Base-by-base conservation (phyloP, 30 jellyfish, hydroid and myxozoan genomes). In the Hydractinia symbiolongicarpus region DNA sequence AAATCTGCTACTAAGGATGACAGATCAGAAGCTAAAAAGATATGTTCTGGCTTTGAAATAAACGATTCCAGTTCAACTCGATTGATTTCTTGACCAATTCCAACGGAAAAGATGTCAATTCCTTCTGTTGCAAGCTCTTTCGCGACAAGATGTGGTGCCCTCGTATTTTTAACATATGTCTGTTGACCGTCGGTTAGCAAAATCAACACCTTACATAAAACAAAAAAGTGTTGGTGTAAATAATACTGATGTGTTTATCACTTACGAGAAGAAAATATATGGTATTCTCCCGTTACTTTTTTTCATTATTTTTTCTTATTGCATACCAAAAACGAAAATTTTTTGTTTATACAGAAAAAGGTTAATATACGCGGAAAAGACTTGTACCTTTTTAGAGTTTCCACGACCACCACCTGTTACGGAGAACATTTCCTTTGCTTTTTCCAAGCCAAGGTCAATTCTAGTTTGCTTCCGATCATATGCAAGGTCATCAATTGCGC, bases 181-280 rank as follows among this genome's bases (percentile, higher is more conserved):
- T 91, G 98, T 58, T 86, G 96, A 50, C 98, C 98, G 64, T 91
- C 98, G 14, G 98, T 86, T 54, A 91, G 83, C 44, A 91, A 90
- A 7, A 91, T 83, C 21, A 83, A 73, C 7, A 91, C 95, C 98
- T 91, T 71, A 17, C 13, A 62, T 74, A 54, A 69, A 57, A 50
- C 66, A 72, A 72, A 9, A n/a, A 30, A 30, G 44, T 30, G 44
- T 30, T 30, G 44, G 44, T 30, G 44, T 30, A 30, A 30, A 30
- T 30, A 30, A 30, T 2, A 30, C 44, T 30, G 2, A 30, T 30
- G 44, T 30, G 44, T 30, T 30, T 30, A 30, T 30, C 44, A 30
- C 44, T 30, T 30, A 30, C 44, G 44, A 30, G 44, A 30, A 30
- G 44, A 30, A 30, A 30, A 30, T 30, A 30, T 30, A 30, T 30